Evolutionary conservation across 2,113 vertebrate genomes (phyloP), one percentile per base, ranked within the genome.

Genomic region (Hyperoodon ampullatus): DNA sequence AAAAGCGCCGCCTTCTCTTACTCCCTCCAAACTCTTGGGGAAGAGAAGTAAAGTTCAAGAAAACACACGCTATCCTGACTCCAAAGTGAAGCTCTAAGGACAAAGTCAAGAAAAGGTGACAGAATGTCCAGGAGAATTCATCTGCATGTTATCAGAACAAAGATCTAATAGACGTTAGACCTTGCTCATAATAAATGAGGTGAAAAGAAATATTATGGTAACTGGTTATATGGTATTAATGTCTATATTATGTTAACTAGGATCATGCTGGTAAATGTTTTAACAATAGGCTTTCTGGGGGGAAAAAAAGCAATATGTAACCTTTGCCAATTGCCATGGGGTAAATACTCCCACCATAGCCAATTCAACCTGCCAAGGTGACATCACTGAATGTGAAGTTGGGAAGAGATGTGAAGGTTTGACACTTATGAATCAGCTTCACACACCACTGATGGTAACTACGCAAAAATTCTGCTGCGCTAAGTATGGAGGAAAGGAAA

Each of bases 371-470:
- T 88, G 58, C 28, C n/a, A 60, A 95, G 78, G 19, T 78, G 44
- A 77, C 21, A 77, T 55, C 5, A 68, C 26, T 88, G 44, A 88
- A 91, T 30, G 33, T 58, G 10, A 72, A 10, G 24, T 15, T 63
- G 21, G 61, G 44, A 96, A 88, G 88, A 97, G 55, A 61, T 33
- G 3, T n/a, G 87, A 78, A 88, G 42, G 61, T 88, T 55, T 61
- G 75, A 84, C 26, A 11, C 28, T 91, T 1, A 15, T 1, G 15
- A 84, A 28, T 81, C 5, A 14, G 24, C n/a, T 58, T 35, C 33
- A 39, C 58, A 86, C 4, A 42, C 6, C 39, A 58, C 12, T 44
- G 12, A 81, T 16, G 21, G 24, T 44, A 78, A 72, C 50, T 30
- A 35, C 35, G 21, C 10, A 81, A 75, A 55, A 75, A 58, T 23